These are phyloP conservation scores for Ailuropoda melanoleuca DNA, from an alignment of 2,113 vertebrate genomes.

Conservation along the genomic window DNA sequence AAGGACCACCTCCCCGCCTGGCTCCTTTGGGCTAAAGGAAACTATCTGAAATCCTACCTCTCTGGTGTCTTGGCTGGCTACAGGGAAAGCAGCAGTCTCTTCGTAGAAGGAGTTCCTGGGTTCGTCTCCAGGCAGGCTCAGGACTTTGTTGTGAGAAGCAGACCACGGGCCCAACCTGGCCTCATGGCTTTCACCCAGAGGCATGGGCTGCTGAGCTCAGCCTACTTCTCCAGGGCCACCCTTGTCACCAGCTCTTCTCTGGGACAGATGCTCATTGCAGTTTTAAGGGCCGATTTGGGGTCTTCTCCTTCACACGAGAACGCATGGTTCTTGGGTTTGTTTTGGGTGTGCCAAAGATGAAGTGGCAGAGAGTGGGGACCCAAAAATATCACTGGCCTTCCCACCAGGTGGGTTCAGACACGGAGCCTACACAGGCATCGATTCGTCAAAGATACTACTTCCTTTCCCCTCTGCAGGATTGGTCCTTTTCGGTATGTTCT, in stretches of 20 bases:
- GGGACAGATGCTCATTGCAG: conserved; percentile 58
- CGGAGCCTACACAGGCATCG: conserved; percentile 59
- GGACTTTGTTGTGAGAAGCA: conserved; percentile 94
- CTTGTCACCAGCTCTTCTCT: conserved; percentile 57
- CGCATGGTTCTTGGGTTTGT: conserved; percentile 92
- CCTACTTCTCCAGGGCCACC: conserved; percentile 72
- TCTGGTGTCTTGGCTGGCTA: conserved; percentile 68
- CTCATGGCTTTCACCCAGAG: conserved; percentile 89
- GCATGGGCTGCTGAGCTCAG: conserved; percentile 41
- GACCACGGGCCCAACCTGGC: conserved; percentile 93
- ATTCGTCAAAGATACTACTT: conserved; percentile 90
- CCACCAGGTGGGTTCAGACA: conserved; percentile 85
- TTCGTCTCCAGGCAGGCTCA: conserved; percentile 95
- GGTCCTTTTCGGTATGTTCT: conserved; percentile 86
- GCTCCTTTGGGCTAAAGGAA: conserved; percentile 18
- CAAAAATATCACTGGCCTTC: conserved; percentile 88
- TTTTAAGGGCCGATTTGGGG: conserved; percentile 64
- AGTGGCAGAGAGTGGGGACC: conserved; percentile 77
- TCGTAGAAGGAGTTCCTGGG: conserved; percentile 97
- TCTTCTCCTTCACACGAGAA: conserved; percentile 79
- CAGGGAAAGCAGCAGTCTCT: conserved; percentile 35
- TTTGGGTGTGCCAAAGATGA: conserved; percentile 89
- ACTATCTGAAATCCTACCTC: conserved; percentile 42
- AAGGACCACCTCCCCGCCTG: conserved; percentile 21
- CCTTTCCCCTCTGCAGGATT: conserved; percentile 87